Base-by-base conservation (phyloP, 2,113 vertebrate genomes). In the Aleadryas rufinucha region DNA sequence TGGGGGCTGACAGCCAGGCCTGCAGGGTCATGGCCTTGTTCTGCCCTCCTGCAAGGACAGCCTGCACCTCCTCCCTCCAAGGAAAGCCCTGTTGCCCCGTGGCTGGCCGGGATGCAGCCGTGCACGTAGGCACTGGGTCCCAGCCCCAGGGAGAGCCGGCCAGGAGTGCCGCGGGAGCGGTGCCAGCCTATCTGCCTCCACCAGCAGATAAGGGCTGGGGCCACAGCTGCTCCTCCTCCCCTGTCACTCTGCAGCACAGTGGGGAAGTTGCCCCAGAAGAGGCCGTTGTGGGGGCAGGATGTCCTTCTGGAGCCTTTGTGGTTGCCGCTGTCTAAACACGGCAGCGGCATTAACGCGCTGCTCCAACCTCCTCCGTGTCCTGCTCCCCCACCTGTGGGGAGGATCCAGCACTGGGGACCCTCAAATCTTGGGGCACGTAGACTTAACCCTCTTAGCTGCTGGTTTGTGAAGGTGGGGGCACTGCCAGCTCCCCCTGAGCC, bases 321-420 rank as follows among this genome's bases (percentile, higher is more conserved):
- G 63, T 2, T 26, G 65, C 76, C 0, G 3, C 75, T 69, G 66
- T n/a, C 47, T 9, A 11, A 92, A 54, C 39, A 33, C 11, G 0
- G 21, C 47, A 2, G 21, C 0, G 2, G 13, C 3, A 0, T 8
- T 4, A 76, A 24, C 16, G 0, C 6, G 0, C 1, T 10, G 22
- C 28, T 37, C 63, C 1, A 3, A 4, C 17, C 68, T 15, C 13
- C 30, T 27, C 49, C 1, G 0, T 0, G 14, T 6, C 22, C 7
- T 15, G 4, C 28, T 78, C 37, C 14, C 70, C 7, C 2, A 0
- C 2, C 0, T 0, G 1, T 3, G 8, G 35, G 61, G 35, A 63
- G 42, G 69, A 9, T 2, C 22, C n/a, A n/a, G 61, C 20, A 6
- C 75, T 4, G 3, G 2, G 15, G 24, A 31, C 19, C 42, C 63